Evolutionary conservation across 2,888 invertebrate species (phyloP), one percentile per base, ranked within the genome.

Genomic region (Zeuzera pyrina): DNA sequence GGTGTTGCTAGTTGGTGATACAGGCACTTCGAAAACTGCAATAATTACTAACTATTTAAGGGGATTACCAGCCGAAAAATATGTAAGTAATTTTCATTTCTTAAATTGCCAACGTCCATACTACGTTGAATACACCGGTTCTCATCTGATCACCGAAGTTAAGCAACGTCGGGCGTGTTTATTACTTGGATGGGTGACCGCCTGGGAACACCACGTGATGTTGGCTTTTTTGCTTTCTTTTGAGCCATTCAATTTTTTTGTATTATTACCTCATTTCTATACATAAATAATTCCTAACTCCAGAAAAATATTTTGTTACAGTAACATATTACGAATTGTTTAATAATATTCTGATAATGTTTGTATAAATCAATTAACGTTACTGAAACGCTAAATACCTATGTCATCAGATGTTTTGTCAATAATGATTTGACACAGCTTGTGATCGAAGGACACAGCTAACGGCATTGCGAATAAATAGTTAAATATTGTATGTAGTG

Each of bases 21-120:
- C 95, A 0, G 96, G 96, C 4, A 95, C 95, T 1, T 95, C 95
- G 0, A 97, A 97, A 79, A 94, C 95, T 0, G 95, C 96, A 0
- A 93, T 95, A 29, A 91, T 94, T 34, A 88, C 89, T 31, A 91
- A 93, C 57, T 95, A 93, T 66, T 73, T 96, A 29, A 85, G 90
- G 26, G 87, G 88, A 35, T 61, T 96, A 15, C 88, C 91, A 43
- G 55, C 85, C 1, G 88, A 89, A 15, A 78, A 83, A 67, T 91
- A 87, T 66, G 92, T 92, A 57, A 86, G 86, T 74, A 34, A 3
- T n/a, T n/a, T n/a, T n/a, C n/a, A n/a, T n/a, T 5, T n/a, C n/a
- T n/a, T n/a, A n/a, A n/a, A n/a, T 8, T 3, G 21, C 14, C 25
- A 33, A 33, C 21, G 33, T 25, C 38, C 43, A 43, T 45, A 45